Base-by-base conservation (phyloP, 2,113 vertebrate genomes). In the Solenodon paradoxus region DNA sequence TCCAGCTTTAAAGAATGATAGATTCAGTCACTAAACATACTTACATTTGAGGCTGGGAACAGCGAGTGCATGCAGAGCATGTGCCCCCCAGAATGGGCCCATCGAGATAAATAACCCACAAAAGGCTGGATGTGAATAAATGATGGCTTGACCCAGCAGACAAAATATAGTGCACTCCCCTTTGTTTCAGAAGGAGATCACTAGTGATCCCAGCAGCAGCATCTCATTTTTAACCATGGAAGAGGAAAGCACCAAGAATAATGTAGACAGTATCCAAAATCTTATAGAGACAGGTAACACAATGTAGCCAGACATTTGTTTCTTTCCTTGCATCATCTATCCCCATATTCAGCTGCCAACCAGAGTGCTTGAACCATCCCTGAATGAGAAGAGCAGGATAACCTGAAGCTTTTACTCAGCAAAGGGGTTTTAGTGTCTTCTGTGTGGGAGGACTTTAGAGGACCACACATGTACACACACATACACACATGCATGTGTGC, bases 1-100 rank as follows among this genome's bases (percentile, higher is more conserved):
- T 92, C 40, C 32, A 15, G 32, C 90, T 90, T 92, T 72, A 95
- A 64, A 68, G 57, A 88, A 81, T 64, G 79, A 91, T 87, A 47
- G 91, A 90, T 84, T 30, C 49, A 80, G 49, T n/a, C 68, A 17
- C 72, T 69, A 53, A 79, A 66, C 26, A 53, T 26, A 88, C 22
- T 91, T 64, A 49, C 95, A 40, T 0, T 30, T 9, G 20, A 94
- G 93, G 66, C 74, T 45, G 17, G 77, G 94, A 80, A 59, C 35
- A 71, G 49, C 68, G 49, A 82, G 94, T 90, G 47, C 17, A 71
- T 3, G 30, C 28, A 74, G 22, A 19, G 47, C 7, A 13, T 51
- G 49, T 19, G 24, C 61, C 49, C 38, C 75, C 32, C 59, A 45
- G 55, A 95, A 53, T 2, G 26, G 38, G 24, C 40, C 66, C 10